Base-by-base conservation (phyloP, 2,113 vertebrate genomes). In the Eidolon helvum region DNA sequence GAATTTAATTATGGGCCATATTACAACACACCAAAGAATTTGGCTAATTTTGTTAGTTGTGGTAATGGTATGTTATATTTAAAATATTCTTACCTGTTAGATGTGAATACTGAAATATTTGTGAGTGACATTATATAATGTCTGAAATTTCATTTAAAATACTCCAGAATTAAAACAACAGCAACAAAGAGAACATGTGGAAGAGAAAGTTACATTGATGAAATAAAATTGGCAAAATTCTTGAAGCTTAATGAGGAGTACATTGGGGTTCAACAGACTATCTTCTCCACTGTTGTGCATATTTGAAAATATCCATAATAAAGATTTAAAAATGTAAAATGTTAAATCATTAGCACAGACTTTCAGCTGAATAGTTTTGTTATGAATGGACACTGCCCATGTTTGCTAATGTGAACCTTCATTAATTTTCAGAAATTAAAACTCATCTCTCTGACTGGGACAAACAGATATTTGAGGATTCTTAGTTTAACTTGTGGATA, bases 61-160 rank as follows among this genome's bases (percentile, higher is more conserved):
- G 18, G 16, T 12, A 82, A 66, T 16, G 4, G 2, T 0, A 3
- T 90, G 33, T 90, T 77, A 82, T 33, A 50, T 50, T 92, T 93
- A 83, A 95, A 78, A 19, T 71, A 82, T 65, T 38, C 59, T 92
- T 87, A 57, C 18, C 28, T 90, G 38, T 84, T 82, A 94, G 11
- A 79, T 14, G 69, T 24, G 10, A 69, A 71, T 72, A 63, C 21
- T 61, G 50, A 95, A 45, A 30, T 59, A 90, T 72, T 72, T 95
- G 45, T 48, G 30, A 43, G 21, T 74, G 24, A 86, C 33, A 68
- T n/a, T 77, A 69, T 40, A 33, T 43, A 63, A 57, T 66, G 22
- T 61, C 40, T 90, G 55, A 40, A 95, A 91, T 72, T 84, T 69
- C 10, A 90, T 93, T 90, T 93, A 72, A 63, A 87, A 40, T 84